Base-by-base conservation (phyloP, 2,888 invertebrate species). In the Cyclophora albipunctata region DNA sequence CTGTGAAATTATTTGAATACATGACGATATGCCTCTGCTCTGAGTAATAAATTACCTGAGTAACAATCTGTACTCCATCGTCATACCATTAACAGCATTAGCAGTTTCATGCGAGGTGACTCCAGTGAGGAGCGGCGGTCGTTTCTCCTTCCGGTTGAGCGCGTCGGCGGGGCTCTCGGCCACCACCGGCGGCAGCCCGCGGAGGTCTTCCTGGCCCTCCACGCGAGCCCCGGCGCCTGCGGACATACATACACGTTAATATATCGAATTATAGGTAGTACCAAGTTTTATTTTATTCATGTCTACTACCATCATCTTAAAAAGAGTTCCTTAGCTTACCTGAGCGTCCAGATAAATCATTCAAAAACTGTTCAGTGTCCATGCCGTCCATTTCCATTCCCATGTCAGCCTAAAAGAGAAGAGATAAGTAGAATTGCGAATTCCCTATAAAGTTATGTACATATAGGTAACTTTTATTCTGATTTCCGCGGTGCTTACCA, bases 71-170 rank as follows among this genome's bases (percentile, higher is more conserved):
- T 40, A 40, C 42, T 6, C 3, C 7, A n/a, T 40, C 3, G n/a
- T 40, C 20, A 3, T 81, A 86, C 92, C 92, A 60, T 85, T 83
- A 6, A 92, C 88, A 34, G 91, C 92, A 33, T 88, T 83, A 2
- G 91, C 90, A 0, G 94, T 94, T 79, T 95, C 95, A 45, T 94
- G 92, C 46, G 92, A 92, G 0, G 92, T 91, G 3, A 94, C 92
- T 1, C 95, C 95, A 0, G 93, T 94, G 6, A 95, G 81, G 55
- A 95, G 73, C 0, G 95, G 94, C 7, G 92, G 90, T 2, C 89
- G 85, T 53, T 79, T 78, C 48, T 90, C 82, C 34, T 89, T 90
- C 35, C 84, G 82, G 49, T 89, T 87, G 47, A 95, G 74, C 2
- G 92, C 86, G 34, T 91, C 83, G 3, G 92, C 81, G 0, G 95